Base-by-base conservation (phyloP, 1,140 invertebrate genomes). In the Sinonovacula constricta region DNA sequence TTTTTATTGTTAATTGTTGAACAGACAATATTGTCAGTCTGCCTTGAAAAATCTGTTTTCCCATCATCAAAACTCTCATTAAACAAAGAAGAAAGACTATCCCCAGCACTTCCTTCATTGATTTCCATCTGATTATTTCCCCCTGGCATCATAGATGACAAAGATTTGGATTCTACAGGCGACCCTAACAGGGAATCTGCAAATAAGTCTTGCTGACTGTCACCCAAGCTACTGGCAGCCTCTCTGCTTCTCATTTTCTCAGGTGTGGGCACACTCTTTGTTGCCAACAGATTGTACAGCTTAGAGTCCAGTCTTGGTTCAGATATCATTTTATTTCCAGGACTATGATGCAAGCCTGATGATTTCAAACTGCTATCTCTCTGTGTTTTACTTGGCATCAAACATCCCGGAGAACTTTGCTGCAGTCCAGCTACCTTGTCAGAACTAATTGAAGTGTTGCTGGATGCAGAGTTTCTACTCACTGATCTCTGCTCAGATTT, bases 151-250 rank as follows among this genome's bases (percentile, higher is more conserved):
- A 45, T 45, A 10, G 18, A 7, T 10, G 39, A 18, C 18, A 45
- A 45, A 18, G 7, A 10, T n/a, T n/a, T n/a, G 7, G 7, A 7
- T 45, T 45, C 39, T 45, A 18, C 18, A 45, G 39, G 39, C 7
- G 39, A 45, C 7, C 67, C 31, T 24, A 65, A 51, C n/a, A 66
- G 34, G 3, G 68, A 75, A 57, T 75, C 67, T 31, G 75, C 66
- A 69, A 78, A 78, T n/a, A 78, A 22, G 54, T 78, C 75, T 36
- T 60, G 39, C 31, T 78, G 75, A 69, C 75, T 78, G 28, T 69
- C 66, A 78, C 63, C 62, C 18, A 62, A 22, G 56, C 26, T 28
- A 0, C 4, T 22, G 18, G 56, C 12, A 22, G 1, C 28, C 12
- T 59, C 22, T 2, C 49, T 51, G 28, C 28, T 54, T 22, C 24